phyloP scores from a whole-genome alignment of 92 coral and sea anemone species.

The Palythoa caribaeorum region DNA sequence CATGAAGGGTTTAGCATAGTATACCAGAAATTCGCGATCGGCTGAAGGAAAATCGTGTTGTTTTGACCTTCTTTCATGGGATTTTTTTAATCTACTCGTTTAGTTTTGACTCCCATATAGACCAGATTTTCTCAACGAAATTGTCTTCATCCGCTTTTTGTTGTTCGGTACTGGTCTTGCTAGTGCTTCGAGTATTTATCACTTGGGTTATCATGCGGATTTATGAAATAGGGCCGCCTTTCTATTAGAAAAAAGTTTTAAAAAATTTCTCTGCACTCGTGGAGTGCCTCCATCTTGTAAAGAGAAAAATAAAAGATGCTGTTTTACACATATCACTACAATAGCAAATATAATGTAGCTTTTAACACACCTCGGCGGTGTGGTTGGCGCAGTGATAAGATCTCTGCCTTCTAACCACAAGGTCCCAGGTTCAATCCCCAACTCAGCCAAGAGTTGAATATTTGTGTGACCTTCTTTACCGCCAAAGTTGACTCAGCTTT shows the following conservation, averaged over 20 bases:
- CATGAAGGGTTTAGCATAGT: too few species aligned
- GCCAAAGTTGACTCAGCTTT: too few species aligned
- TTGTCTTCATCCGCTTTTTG: constrained; percentile 12
- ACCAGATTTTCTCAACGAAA: constrained; percentile 15
- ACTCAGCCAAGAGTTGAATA: too few species aligned
- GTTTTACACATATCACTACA: too few species aligned
- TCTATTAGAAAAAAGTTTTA: background rate
- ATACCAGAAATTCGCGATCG: too few species aligned
- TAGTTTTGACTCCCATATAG: background rate
- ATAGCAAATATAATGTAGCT: background rate
- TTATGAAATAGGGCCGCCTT: background rate
- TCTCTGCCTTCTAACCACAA: too few species aligned
- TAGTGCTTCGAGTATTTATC: background rate
- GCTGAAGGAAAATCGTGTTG: too few species aligned
- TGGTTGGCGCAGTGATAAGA: too few species aligned
- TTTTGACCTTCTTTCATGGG: too few species aligned
- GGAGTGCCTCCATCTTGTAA: constrained; percentile 10
- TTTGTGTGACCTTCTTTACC: too few species aligned
- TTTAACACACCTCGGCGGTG: background rate
- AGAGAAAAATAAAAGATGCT: background rate
- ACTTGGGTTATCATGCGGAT: background rate
- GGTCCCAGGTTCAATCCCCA: too few species aligned
- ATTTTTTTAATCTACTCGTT: background rate
- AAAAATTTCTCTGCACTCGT: background rate
- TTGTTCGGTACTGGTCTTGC: constrained; percentile 1